Conservation (phyloP, 1,140 invertebrate genomes). For the Eueides isabella region DNA sequence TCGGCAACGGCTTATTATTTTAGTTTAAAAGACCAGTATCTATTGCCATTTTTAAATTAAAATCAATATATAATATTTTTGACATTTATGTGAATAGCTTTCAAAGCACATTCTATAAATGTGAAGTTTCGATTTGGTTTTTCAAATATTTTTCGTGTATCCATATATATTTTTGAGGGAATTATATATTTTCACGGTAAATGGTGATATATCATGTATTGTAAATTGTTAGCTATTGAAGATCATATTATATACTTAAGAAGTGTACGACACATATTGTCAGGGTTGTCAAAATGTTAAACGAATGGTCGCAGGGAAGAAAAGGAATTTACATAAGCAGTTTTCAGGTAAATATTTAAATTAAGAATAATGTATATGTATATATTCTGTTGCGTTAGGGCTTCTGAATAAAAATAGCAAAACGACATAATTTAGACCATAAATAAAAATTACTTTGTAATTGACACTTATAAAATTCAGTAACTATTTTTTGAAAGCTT, state of each 20-base stretch:
- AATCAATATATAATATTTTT: slow-evolving; percentile 53
- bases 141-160: slow-evolving; percentile 77
- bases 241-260: slow-evolving; percentile 42
- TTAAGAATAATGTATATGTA: neutral
- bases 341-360: slow-evolving; percentile 61
- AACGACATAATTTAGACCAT: neutral
- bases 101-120: slow-evolving; percentile 69
- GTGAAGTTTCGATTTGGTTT: slow-evolving; percentile 76
- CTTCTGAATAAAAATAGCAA: neutral
- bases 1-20: too few relatives aligned
- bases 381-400: neutral
- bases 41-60: neutral
- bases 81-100: slow-evolving; percentile 59
- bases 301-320: slow-evolving; percentile 71
- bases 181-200: slow-evolving; percentile 73
- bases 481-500: slow-evolving; percentile 10
- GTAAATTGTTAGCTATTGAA: slow-evolving; percentile 63
- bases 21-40: neutral
- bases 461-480: slow-evolving; percentile 1
- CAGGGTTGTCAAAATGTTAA: slow-evolving; percentile 71
- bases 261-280: slow-evolving; percentile 48
- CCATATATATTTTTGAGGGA: slow-evolving; percentile 78
- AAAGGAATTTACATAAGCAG: slow-evolving; percentile 45
- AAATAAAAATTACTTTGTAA: neutral
- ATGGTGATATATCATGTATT: slow-evolving; percentile 77